Evolutionary conservation across 2,888 invertebrate genomes (phyloP), one percentile per base, ranked within the genome.

Genomic region (Lasioglossum zephyrum): DNA sequence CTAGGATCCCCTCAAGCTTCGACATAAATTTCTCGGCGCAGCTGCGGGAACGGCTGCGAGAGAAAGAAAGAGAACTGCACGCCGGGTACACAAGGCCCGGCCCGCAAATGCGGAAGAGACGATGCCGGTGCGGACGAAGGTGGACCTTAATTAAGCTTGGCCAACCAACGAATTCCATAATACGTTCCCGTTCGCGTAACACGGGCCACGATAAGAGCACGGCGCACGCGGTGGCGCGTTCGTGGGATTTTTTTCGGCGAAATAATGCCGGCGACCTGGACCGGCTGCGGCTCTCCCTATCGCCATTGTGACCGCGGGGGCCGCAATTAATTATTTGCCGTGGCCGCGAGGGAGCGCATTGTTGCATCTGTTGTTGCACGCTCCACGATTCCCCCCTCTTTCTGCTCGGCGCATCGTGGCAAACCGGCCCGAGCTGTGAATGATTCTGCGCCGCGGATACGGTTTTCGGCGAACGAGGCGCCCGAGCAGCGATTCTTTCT

Each of bases 271-370:
- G 66, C 90, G 75, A 70, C 44, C 47, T 77, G 82, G 79, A 53
- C 53, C 84, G 73, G 73, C 76, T 63, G 49, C 60, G 18, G 41
- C 77, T 72, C 79, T 87, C 82, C 88, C 82, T 87, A 85, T 75
- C 84, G 82, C 88, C 90, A 93, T 93, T 93, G 94, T 93, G 90
- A 91, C 92, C 73, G 92, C 92, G 89, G 91, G 92, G 92, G 88
- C 36, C 87, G 91, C 94, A 93, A 94, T 94, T 94, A 94, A 94
- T 94, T 94, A 94, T 93, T 69, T 93, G 93, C 66, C 92, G 92
- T 92, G 92, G 88, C 92, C 90, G 89, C 91, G 90, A 92, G 92
- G 89, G 89, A 91, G 87, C 84, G 90, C 92, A 92, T 93, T 92
- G 93, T 93, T 93, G 92, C 93, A 93, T 93, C 92, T 82, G 87